phyloP scores from a whole-genome alignment of 2,797 vertebrate species.

The Tadarida brasiliensis region DNA sequence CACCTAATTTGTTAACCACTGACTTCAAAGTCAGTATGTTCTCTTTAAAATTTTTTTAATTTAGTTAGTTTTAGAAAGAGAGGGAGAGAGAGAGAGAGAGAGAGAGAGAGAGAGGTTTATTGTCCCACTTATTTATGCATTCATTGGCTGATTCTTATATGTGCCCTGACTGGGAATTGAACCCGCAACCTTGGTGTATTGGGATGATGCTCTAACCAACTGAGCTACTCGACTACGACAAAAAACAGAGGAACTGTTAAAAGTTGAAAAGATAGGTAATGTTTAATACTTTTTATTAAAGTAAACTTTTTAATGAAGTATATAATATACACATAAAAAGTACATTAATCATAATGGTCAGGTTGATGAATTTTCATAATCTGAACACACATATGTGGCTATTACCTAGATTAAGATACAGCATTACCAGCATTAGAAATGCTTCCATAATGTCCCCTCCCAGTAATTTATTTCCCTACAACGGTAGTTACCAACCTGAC shows the following conservation, averaged over 20 bases:
- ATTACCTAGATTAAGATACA: not conserved
- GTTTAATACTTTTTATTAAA: not conserved
- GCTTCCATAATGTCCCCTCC: not conserved
- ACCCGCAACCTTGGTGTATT: not conserved
- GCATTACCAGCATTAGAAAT: not conserved
- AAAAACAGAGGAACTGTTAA: not conserved
- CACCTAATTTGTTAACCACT: not conserved
- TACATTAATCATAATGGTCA: not conserved
- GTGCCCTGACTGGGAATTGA: not conserved
- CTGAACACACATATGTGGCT: not conserved
- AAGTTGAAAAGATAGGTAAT: slow-evolving; percentile 57
- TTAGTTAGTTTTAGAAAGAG: not conserved
- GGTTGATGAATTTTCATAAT: slow-evolving; percentile 31
- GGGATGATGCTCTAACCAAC: not conserved
- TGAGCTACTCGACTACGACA: not conserved
- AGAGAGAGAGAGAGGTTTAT: not conserved
- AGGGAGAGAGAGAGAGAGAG: not conserved
- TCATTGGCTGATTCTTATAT: not conserved
- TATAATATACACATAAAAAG: not conserved
- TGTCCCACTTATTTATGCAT: not conserved
- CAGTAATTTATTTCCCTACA: not conserved
- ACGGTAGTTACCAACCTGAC: not conserved
- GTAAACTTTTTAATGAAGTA: not conserved
- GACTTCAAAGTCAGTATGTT: not conserved
- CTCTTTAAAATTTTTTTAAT: not conserved